Evolutionary conservation across 2,113 vertebrate species (phyloP).

Genomic region (Macheiramphus alcinus): DNA sequence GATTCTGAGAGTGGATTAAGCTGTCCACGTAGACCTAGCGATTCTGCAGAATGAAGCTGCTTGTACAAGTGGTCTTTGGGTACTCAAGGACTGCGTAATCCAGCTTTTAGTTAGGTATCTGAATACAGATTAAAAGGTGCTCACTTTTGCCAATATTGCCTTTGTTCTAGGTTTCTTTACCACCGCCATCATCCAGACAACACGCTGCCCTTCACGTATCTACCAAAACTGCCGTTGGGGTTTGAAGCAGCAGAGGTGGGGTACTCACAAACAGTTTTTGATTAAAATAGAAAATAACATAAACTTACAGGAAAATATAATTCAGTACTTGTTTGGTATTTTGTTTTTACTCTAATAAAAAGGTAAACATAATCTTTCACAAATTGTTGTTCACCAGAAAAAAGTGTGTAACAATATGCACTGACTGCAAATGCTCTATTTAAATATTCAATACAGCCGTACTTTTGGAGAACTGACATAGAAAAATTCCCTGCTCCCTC

Average conservation of each 20-base stretch:
- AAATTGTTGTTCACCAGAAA: not conserved
- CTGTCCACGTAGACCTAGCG: not conserved
- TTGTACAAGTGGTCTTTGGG: not conserved
- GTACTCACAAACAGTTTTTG: not conserved
- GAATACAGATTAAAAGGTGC: not conserved
- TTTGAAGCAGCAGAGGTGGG: not conserved
- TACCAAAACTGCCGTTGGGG: not conserved
- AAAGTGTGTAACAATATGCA: not conserved
- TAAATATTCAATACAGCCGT: not conserved
- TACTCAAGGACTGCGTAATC: not conserved
- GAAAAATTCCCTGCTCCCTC: not conserved
- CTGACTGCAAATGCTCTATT: not conserved
- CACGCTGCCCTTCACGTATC: fast-evolving
- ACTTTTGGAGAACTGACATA: not conserved
- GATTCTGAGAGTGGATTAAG: not conserved
- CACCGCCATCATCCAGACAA: not conserved
- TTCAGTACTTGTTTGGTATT: not conserved
- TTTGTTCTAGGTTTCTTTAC: not conserved
- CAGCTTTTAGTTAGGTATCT: not conserved
- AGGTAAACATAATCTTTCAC: not conserved
- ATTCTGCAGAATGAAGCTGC: not conserved
- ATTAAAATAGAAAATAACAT: not conserved
- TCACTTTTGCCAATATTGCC: not conserved
- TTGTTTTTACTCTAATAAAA: not conserved
- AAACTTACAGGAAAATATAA: not conserved